Percentiles rank a stretch among this genome's conserved stretches.
Evolutionary conservation across 2,797 vertebrate genomes (phyloP).

Genomic region (Thamnophis elegans): DNA sequence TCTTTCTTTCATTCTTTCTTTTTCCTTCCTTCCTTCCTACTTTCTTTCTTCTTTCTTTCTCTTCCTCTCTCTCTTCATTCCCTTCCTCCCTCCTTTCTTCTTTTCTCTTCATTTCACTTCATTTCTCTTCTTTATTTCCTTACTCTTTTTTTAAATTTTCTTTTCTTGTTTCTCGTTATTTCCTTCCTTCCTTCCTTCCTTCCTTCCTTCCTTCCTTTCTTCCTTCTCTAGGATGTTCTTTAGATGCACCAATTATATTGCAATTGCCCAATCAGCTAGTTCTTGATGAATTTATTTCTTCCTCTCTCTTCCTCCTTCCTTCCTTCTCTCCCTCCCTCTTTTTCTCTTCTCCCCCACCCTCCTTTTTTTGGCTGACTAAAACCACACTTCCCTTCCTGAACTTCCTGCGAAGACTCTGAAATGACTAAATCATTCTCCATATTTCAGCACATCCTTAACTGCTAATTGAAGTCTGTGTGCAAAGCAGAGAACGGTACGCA

Average conservation of each 20-base stretch:
- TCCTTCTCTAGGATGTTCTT: slow-evolving; percentile 53
- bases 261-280: slow-evolving; percentile 66
- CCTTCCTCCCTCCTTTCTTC: too few relatives aligned
- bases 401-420: slow-evolving; percentile 55
- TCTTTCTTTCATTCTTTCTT: too few relatives aligned
- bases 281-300: slow-evolving; percentile 56
- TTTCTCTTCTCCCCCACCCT: background rate
- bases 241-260: slow-evolving; percentile 63
- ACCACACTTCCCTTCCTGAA: slow-evolving; percentile 46
- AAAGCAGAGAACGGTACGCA: slow-evolving; percentile 53
- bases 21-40: too few relatives aligned
- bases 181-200: too few relatives aligned
- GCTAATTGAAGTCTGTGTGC: slow-evolving; percentile 68
- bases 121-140: too few relatives aligned
- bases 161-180: too few relatives aligned
- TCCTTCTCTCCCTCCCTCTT: background rate
- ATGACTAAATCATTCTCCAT: slow-evolving; percentile 66
- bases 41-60: too few relatives aligned
- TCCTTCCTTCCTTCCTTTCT: background rate
- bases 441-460: slow-evolving; percentile 70
- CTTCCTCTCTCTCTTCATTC: too few relatives aligned
- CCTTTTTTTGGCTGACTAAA: slow-evolving; percentile 47
- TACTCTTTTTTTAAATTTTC: too few relatives aligned
- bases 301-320: slow-evolving; percentile 4
- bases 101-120: too few relatives aligned